Base-by-base conservation (phyloP, 2,797 vertebrate species). In the Luscinia megarhynchos region DNA sequence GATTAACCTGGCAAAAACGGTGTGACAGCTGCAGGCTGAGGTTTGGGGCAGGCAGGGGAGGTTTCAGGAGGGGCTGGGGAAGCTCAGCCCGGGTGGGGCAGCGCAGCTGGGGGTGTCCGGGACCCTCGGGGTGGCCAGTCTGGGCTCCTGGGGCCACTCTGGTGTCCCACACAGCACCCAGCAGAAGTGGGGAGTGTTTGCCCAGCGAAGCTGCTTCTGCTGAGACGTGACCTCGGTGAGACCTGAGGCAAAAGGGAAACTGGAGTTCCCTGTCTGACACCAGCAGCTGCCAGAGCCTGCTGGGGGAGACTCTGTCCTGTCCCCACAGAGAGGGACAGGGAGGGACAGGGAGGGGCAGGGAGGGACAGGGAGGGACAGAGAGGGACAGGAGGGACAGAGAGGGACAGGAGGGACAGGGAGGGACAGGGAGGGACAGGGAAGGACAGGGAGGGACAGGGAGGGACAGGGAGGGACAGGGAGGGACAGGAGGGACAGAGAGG, bases 221-320 rank as follows among this genome's bases (percentile, higher is more conserved):
- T 8, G 26, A 57, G 93, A 40, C 2, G 13, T 64, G 83, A 58
- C 89, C 63, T 93, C 75, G 5, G 29, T 0, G 83, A 84, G 94
- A 82, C 86, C 84, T 11, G 62, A 64, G 43, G 3, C 48, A 32
- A 68, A 75, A 78, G 75, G 87, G 94, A 92, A 90, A 87, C 5
- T 2, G 30, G 55, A 91, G 87, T 87, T 95, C 92, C 89, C 90
- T 94, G 83, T 87, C 92, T 91, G 91, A 27, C 1, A 1, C 15
- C 92, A 69, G 87, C 4, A 18, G 86, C 84, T 80, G 59, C 48
- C 84, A 66, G 51, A 22, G 5, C 58, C 43, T 30, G 6, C 12
- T 0, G 2, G 19, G 15, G n/a, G n/a, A n/a, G n/a, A 22, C 14
- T n/a, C 10, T 0, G 15, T 54, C 27, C 55, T 73, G 27, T 36